Conservation (phyloP, 2,113 vertebrate genomes). For the Callipepla squamata region DNA sequence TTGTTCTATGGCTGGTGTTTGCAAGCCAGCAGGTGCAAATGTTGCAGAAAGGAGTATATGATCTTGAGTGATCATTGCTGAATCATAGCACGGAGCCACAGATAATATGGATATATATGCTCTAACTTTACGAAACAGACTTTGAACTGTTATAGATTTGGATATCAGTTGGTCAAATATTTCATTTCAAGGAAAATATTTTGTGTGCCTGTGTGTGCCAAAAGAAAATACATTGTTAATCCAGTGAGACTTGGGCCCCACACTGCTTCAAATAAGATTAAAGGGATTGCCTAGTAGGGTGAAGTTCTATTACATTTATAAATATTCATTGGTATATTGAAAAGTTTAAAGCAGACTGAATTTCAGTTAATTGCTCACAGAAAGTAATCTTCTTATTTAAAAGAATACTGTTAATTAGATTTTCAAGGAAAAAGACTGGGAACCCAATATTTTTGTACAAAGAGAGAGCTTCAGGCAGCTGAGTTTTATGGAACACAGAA, state of each 20-base stretch:
- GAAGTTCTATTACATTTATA: constrained; percentile 68
- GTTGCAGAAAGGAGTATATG: neutral
- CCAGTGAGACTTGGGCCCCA: constrained; percentile 43
- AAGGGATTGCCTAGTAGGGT: constrained; percentile 51
- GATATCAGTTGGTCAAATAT: constrained; percentile 49
- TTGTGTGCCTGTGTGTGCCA: neutral
- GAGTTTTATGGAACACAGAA: neutral
- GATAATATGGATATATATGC: constrained; percentile 1
- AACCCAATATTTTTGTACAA: constrained; percentile 22
- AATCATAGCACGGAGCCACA: constrained; percentile 11
- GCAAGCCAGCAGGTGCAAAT: constrained; percentile 38
- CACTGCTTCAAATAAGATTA: constrained; percentile 71
- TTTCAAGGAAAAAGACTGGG: constrained; percentile 36
- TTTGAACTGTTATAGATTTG: constrained; percentile 46
- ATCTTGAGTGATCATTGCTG: constrained; percentile 34
- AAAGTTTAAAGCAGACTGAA: constrained; percentile 66
- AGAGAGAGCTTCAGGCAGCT: neutral
- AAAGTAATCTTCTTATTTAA: constrained; percentile 66
- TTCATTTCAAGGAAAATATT: constrained; percentile 61
- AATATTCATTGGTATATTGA: constrained; percentile 67
- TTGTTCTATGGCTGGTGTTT: constrained; percentile 6
- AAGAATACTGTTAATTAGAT: constrained; percentile 69
- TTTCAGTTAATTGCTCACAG: constrained; percentile 67
- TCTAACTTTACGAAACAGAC: neutral
- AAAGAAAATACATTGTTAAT: constrained; percentile 64